Evolutionary conservation across 2,888 invertebrate genomes (phyloP).

Genomic region (Ornithoptera alexandrae): DNA sequence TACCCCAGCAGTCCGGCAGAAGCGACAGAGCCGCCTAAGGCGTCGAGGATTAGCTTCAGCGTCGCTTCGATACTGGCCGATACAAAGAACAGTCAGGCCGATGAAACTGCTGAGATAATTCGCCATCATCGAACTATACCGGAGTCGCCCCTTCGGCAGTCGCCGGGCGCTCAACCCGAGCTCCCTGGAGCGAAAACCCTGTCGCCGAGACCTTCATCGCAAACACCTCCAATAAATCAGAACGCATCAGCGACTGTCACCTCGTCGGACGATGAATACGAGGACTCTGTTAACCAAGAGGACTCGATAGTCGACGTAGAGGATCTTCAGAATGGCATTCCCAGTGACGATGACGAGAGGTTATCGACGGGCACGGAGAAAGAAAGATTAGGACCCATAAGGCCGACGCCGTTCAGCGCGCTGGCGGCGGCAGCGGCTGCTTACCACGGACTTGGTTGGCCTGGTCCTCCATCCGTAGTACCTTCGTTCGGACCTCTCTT

Average conservation of each 20-base stretch:
- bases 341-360: conserved; percentile 73
- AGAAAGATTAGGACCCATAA: conserved; percentile 80
- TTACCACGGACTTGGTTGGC: conserved; percentile 82
- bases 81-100: conserved; percentile 82
- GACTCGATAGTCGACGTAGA: conserved; percentile 89
- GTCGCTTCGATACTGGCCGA: conserved; percentile 93
- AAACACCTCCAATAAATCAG: conserved; percentile 71
- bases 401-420: conserved; percentile 89
- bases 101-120: conserved; percentile 71
- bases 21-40: conserved; percentile 81
- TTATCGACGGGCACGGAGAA: conserved; percentile 54
- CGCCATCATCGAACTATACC: conserved; percentile 76
- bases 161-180: conserved; percentile 70
- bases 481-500: conserved; percentile 84
- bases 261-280: conserved; percentile 82
- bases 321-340: conserved; percentile 82
- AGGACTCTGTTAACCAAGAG: conserved; percentile 84
- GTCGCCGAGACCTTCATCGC: conserved; percentile 65
- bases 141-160: conserved; percentile 71
- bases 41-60: conserved; percentile 89
- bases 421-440: conserved; percentile 83
- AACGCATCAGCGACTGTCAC: conserved; percentile 73
- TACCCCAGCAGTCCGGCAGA: conserved; percentile 83
- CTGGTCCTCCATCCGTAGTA: conserved; percentile 78
- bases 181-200: conserved; percentile 67